Evolutionary conservation across 2,888 invertebrate species (phyloP).

Genomic region (Coronaproctus castanopsis): DNA sequence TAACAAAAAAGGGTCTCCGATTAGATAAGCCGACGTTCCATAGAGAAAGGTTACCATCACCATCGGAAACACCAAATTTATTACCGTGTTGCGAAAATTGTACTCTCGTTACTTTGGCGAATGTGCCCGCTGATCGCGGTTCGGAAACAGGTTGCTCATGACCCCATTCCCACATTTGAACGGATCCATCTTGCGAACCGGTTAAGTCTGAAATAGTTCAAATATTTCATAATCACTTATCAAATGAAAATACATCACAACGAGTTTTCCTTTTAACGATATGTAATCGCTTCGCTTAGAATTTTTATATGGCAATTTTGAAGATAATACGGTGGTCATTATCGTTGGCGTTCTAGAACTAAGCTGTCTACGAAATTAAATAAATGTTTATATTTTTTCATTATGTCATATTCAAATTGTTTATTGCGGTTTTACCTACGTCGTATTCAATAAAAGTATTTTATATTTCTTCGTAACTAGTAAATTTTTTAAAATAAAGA

Average conservation of each 20-base stretch:
- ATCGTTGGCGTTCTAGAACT: too few relatives aligned
- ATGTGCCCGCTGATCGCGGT: slow-evolving; percentile 81
- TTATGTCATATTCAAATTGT: too few relatives aligned
- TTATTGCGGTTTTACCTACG: too few relatives aligned
- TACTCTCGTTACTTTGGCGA: slow-evolving; percentile 87
- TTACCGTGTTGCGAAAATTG: slow-evolving; percentile 91
- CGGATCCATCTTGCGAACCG: slow-evolving; percentile 89
- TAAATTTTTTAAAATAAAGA: too few relatives aligned
- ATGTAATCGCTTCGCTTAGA: too few relatives aligned
- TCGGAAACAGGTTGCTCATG: slow-evolving; percentile 75
- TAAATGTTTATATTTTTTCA: too few relatives aligned
- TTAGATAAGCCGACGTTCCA: slow-evolving; percentile 78
- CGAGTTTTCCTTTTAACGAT: too few relatives aligned
- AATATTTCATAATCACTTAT: slow-evolving; percentile 11
- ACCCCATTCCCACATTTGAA: slow-evolving; percentile 96
- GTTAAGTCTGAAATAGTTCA: slow-evolving; percentile 46
- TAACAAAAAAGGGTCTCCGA: slow-evolving; percentile 68
- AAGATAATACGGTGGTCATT: too few relatives aligned
- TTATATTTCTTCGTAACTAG: too few relatives aligned
- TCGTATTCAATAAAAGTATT: too few relatives aligned
- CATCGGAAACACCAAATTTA: slow-evolving; percentile 95
- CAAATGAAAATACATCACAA: slow-evolving; percentile 1
- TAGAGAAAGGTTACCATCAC: slow-evolving; percentile 86
- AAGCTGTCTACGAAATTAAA: too few relatives aligned
- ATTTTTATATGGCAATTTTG: neutral